Evolutionary conservation across 2,113 vertebrate genomes (phyloP).

Genomic region (Perognathus longimembris): DNA sequence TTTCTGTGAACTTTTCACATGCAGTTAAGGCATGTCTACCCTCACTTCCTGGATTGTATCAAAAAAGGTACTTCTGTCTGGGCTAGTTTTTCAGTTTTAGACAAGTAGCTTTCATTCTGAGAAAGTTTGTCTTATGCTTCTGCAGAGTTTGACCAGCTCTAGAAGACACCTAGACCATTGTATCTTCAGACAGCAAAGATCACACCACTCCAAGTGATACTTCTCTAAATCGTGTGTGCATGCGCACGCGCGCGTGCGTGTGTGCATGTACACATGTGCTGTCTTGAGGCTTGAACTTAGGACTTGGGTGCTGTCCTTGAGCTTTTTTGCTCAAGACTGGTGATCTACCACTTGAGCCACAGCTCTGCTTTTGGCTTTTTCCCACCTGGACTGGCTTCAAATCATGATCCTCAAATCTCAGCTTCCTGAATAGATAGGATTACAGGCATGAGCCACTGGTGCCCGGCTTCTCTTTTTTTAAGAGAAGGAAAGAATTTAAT

Average conservation of each 20-base stretch:
- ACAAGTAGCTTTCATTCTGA: not conserved
- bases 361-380: no score
- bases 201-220: not conserved
- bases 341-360: no score
- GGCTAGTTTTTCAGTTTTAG: slow-evolving; percentile 10
- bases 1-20: slow-evolving; percentile 50
- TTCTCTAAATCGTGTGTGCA: not conserved
- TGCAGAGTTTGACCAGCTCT: not conserved
- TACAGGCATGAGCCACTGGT: no score
- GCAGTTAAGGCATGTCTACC: not conserved
- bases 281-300: no score
- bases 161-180: not conserved
- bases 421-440: no score
- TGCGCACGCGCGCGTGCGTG: no score
- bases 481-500: not conserved
- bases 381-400: no score
- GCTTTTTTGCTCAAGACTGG: not conserved
- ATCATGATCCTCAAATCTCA: no score
- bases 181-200: not conserved
- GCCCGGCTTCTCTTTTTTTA: not conserved
- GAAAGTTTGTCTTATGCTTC: not conserved
- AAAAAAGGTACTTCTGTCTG: slow-evolving; percentile 6
- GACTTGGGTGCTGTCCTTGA: not conserved
- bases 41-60: slow-evolving; percentile 41
- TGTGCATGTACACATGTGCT: no score